Evolutionary conservation across 2,797 vertebrate species (phyloP).

Genomic region (Phyllotis vaccarum): DNA sequence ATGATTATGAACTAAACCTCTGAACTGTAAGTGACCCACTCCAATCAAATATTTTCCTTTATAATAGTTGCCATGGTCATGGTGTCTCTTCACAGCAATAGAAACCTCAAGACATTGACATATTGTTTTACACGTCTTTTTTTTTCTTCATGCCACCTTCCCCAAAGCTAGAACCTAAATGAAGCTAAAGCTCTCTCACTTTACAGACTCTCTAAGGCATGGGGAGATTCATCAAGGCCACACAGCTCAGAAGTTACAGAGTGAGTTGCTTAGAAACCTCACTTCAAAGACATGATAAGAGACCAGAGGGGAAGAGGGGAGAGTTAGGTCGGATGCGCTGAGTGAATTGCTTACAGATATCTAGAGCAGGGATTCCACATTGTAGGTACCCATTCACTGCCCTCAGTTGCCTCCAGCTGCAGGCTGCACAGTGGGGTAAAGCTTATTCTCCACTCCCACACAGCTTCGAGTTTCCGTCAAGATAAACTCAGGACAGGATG

Average conservation of each 20-base stretch:
- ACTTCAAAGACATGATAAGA: not conserved
- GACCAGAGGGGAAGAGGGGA: slow-evolving; percentile 2
- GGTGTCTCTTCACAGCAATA: too few relatives aligned
- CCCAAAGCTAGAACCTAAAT: not conserved
- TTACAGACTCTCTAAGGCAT: not conserved
- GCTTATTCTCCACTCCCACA: not conserved
- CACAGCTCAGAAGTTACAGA: not conserved
- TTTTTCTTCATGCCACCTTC: not conserved
- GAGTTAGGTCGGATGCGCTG: not conserved
- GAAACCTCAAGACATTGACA: too few relatives aligned
- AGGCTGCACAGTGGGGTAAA: not conserved
- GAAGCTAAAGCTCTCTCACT: not conserved
- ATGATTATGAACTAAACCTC: too few relatives aligned
- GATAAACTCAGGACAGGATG: not conserved
- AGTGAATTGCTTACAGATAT: not conserved
- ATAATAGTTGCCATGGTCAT: too few relatives aligned
- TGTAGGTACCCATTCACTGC: too few relatives aligned
- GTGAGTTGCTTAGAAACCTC: not conserved
- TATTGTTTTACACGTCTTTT: too few relatives aligned
- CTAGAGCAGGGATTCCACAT: too few relatives aligned
- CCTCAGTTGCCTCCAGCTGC: not conserved
- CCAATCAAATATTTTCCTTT: too few relatives aligned
- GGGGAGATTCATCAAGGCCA: not conserved
- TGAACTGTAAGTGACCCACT: too few relatives aligned
- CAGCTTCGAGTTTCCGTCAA: fast-evolving